Conservation (phyloP, 2,797 vertebrate genomes). For the Myripristis murdjan region DNA sequence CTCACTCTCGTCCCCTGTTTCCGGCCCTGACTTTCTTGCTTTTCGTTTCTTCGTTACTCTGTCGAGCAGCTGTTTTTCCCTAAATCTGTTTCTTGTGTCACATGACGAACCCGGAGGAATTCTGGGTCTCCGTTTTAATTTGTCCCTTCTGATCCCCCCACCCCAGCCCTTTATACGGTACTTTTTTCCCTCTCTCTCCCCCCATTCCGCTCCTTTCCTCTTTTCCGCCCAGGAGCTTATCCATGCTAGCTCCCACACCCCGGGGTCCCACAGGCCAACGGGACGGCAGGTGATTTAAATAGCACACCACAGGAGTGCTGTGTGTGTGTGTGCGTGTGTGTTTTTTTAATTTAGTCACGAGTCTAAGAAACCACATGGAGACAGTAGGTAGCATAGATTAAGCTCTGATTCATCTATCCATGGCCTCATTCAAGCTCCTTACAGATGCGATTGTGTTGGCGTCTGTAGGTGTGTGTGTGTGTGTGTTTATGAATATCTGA, state of each 20-base stretch:
- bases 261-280: constrained; percentile 4
- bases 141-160: constrained; percentile 30
- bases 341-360: neutral
- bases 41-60: constrained; percentile 58
- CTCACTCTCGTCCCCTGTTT: neutral
- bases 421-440: constrained; percentile 8
- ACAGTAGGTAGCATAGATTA: neutral
- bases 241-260: neutral
- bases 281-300: constrained; percentile 43
- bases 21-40: constrained; percentile 4
- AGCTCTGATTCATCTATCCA: neutral
- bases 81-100: constrained; percentile 56
- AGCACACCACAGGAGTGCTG: constrained; percentile 16
- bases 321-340: constrained; percentile 28
- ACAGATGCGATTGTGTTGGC: constrained; percentile 25
- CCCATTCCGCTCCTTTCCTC: neutral
- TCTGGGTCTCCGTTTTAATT: constrained; percentile 42
- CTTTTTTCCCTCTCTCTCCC: constrained; percentile 1
- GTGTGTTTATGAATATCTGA: neutral
- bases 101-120: constrained; percentile 53
- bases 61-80: constrained; percentile 64
- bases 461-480: constrained; percentile 13
- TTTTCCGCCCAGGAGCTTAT: constrained; percentile 26
- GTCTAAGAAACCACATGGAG: constrained; percentile 2
- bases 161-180: constrained; percentile 32